Evolutionary conservation across 2,113 vertebrate genomes (phyloP), one percentile per base, ranked within the genome.

Genomic region (Xiphorhynchus elegans): DNA sequence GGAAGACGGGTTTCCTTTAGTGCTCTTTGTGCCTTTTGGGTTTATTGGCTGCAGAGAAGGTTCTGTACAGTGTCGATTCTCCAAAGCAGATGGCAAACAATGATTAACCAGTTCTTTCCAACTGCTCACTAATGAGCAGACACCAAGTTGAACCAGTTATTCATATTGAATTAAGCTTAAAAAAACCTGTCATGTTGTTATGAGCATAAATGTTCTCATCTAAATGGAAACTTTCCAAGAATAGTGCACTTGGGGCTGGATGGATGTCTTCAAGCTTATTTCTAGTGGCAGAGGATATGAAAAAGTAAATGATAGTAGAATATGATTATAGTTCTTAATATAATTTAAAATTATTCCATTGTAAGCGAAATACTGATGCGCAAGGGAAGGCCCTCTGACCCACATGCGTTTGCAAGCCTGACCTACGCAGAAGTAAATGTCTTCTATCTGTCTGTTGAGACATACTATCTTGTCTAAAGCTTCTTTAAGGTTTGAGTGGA

Each of bases 61-160:
- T 81, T 95, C 76, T 86, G 40, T 85, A 55, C 60, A 50, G 44
- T 90, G 72, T 78, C 72, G 78, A 50, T 87, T 92, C 49, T 85
- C 70, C 72, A 91, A 76, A 91, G 63, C 78, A 93, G 89, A 77
- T 93, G 85, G 73, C 68, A 87, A 93, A 84, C 79, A 92, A 58
- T 93, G 89, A 95, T 97, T 95, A 97, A 97, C 91, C 39, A 84
- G 73, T 94, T 97, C 87, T 76, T 96, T 92, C 56, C 80, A 90
- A 44, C 52, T 82, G 47, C 76, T 93, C 76, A 29, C 28, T 84
- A 89, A 91, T 72, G 66, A 89, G 70, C 49, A 92, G 73, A 80
- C 77, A 93, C 46, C 63, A 88, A 67, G 72, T 77, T 74, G 87
- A 93, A 72, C 70, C n/a, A 85, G 53, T 94, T 89, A 84, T 17